A percentile compares a stretch with the other conserved stretches of the same genome.
Evolutionary conservation across 2,797 vertebrate genomes (phyloP).

Genomic region (Novumbra hubbsi): DNA sequence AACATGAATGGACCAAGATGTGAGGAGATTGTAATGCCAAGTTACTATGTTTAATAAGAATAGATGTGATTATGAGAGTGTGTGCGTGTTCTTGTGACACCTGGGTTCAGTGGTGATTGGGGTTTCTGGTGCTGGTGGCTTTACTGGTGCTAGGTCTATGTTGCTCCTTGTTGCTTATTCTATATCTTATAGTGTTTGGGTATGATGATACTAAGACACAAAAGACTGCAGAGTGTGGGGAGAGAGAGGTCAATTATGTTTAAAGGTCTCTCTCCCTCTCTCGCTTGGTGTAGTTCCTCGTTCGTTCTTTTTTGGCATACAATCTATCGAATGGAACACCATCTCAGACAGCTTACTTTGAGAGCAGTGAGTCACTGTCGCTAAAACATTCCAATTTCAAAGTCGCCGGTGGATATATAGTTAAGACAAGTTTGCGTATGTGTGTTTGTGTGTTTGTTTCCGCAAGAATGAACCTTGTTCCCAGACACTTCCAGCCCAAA

Average conservation of each 20-base stretch:
- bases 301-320: background rate
- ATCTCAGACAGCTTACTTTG: conserved; percentile 18
- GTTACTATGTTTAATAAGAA: background rate
- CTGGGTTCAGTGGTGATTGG: background rate
- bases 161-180: background rate
- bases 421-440: background rate
- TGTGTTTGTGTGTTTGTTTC: too few species aligned
- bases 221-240: background rate
- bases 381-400: conserved; percentile 11
- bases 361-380: conserved; percentile 11
- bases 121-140: background rate
- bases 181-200: background rate
- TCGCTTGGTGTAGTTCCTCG: too few species aligned
- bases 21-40: background rate
- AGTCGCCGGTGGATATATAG: background rate
- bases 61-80: background rate
- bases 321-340: background rate
- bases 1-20: conserved; percentile 1
- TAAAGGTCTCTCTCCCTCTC: background rate
- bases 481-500: too few species aligned
- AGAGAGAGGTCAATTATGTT: background rate
- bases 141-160: background rate
- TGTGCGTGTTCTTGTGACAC: background rate
- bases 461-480: too few species aligned
- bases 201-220: background rate